phyloP scores from a whole-genome alignment of 2,797 vertebrate species.

The Muraenolepis orangiensis region DNA sequence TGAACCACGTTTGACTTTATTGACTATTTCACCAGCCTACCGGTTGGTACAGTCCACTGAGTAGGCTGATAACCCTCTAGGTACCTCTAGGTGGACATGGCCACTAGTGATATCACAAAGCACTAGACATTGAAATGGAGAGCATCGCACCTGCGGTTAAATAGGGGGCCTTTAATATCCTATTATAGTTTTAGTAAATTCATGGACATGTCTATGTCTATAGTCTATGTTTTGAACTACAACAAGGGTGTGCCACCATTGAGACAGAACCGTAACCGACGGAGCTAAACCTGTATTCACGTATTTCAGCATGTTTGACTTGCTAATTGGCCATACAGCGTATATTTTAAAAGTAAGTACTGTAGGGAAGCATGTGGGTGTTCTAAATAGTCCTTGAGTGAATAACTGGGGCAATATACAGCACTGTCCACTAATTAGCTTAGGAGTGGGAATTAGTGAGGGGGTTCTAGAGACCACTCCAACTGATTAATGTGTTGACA shows the following conservation, averaged over 20 bases:
- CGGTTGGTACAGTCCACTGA: no score
- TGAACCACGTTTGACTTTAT: no score
- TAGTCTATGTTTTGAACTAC: no score
- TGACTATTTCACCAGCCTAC: no score
- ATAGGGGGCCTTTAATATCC: not conserved
- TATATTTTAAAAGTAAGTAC: not conserved
- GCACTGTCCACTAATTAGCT: constrained; percentile 22
- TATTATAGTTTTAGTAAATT: not conserved
- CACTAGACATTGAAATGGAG: no score
- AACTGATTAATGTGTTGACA: constrained; percentile 21
- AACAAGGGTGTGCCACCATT: not conserved
- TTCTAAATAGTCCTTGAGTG: not conserved
- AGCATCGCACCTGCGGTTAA: no score
- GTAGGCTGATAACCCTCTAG: no score
- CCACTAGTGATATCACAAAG: no score
- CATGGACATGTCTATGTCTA: not conserved
- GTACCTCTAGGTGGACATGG: no score
- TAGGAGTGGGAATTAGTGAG: constrained; percentile 5
- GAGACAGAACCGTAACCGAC: no score
- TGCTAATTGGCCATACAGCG: not conserved
- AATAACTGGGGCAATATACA: not conserved
- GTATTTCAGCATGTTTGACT: not conserved
- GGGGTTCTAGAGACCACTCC: constrained; percentile 20
- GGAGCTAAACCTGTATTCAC: not conserved
- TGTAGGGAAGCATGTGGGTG: not conserved